phyloP scores from a whole-genome alignment of 2,113 vertebrate species.

The Ictalurus punctatus region DNA sequence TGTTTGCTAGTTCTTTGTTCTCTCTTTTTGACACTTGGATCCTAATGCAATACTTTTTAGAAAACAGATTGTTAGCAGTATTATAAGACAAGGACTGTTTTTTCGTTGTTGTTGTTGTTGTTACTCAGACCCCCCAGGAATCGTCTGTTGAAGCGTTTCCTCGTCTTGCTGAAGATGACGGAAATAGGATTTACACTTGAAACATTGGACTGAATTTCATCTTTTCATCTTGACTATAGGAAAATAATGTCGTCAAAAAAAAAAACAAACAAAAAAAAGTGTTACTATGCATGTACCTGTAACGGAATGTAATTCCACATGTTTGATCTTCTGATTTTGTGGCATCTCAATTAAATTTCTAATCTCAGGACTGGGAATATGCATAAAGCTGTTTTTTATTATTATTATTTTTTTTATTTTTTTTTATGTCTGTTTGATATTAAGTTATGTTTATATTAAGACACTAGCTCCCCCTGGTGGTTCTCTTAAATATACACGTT shows the following conservation, averaged over 20 bases:
- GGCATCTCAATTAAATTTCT: constrained; percentile 50
- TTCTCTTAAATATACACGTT: background rate
- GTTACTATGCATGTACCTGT: constrained; percentile 58
- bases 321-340: constrained; percentile 57
- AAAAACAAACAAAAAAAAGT: constrained; percentile 11
- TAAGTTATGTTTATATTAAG: background rate
- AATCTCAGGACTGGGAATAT: constrained; percentile 51
- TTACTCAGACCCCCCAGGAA: constrained; percentile 29
- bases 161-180: constrained; percentile 2
- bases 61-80: constrained; percentile 27
- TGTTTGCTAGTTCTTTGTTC: constrained; percentile 47
- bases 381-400: background rate
- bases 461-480: constrained; percentile 11
- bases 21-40: constrained; percentile 44
- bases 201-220: constrained; percentile 7
- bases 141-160: constrained; percentile 28
- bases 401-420: background rate
- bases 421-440: background rate
- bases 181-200: constrained; percentile 41
- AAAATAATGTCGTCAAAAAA: constrained; percentile 28
- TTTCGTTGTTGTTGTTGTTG: background rate
- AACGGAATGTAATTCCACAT: constrained; percentile 54
- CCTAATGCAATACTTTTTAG: constrained; percentile 54
- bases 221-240: constrained; percentile 15
- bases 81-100: constrained; percentile 7